Evolutionary conservation across 2,797 vertebrate species (phyloP), one percentile per base, ranked within the genome.

Genomic region (Lepus townsendii): DNA sequence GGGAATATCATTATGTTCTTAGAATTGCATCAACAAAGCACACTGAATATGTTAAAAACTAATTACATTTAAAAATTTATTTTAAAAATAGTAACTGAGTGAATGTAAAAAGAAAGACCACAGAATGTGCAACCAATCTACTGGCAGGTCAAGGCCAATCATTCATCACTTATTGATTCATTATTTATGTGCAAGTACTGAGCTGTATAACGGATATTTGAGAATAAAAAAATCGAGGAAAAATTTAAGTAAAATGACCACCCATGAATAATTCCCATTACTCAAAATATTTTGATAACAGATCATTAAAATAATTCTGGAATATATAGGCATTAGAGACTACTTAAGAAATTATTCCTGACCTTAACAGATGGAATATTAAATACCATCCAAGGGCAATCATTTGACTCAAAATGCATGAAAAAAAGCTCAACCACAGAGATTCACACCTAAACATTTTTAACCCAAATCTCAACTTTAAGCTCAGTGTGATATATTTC

Each of bases 401-500:
- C 27, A 79, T 38, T 77, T 20, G 11, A 50, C 6, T 47, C 71
- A 52, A 62, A 85, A 83, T 76, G 68, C 2, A 73, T 68, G 66
- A 73, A 32, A 35, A 35, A 52, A 13, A 3, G 1, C 20, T 14
- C 30, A 83, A 14, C 6, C 24, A 68, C 11, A 62, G 47, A 75
- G 16, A 9, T 66, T 88, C 20, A 85, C 35, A 88, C 22, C 26
- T 30, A 68, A 10, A 7, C 66, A 93, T 88, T 63, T 83, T 71
- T 66, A 96, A 68, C 60, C 16, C 24, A 73, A 85, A 57, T 75
- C 38, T 83, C 35, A 63, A 93, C 26, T 85, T 52, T 83, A 86
- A 24, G 9, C 22, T 69, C 75, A 76, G 62, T 52, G 30, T 57
- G 8, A 88, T 90, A 47, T 66, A 50, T 27, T 27, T 69, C 22